phyloP scores from a whole-genome alignment of 2,797 vertebrate genomes.

The Psittacula derbiana region DNA sequence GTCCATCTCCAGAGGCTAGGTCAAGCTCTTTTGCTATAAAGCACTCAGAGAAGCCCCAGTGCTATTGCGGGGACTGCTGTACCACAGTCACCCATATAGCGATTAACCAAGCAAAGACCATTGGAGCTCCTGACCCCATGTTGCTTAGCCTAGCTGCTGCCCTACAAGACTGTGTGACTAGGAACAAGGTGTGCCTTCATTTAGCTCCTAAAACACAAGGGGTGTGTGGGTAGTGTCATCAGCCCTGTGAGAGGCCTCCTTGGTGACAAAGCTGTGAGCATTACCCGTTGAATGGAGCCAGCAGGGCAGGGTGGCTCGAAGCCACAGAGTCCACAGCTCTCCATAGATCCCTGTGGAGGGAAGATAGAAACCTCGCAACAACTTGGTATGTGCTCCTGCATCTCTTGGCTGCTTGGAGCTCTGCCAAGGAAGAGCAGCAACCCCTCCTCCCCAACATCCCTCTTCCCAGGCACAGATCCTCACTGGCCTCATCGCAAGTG shows the following conservation, averaged over 20 bases:
- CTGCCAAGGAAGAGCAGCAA: background rate
- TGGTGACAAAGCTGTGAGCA: background rate
- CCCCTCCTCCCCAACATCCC: background rate
- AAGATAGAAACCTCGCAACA: slow-evolving; percentile 19
- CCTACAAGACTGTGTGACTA: accelerated
- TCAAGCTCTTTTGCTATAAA: background rate
- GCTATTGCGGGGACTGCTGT: background rate
- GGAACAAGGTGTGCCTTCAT: background rate
- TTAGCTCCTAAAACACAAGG: background rate
- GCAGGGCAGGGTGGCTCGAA: slow-evolving; percentile 73
- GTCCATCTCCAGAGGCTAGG: background rate
- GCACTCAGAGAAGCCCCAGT: background rate
- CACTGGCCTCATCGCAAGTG: background rate
- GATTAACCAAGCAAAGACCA: background rate
- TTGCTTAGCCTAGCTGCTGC: background rate
- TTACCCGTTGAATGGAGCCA: slow-evolving; percentile 76
- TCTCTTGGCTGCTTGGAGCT: background rate
- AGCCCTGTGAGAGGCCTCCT: background rate
- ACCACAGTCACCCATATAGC: background rate
- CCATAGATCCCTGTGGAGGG: slow-evolving; percentile 66
- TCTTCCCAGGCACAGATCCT: background rate
- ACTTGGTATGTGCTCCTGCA: background rate
- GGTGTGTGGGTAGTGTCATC: background rate
- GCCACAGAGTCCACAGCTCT: slow-evolving; percentile 78
- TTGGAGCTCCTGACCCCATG: background rate